Conservation (phyloP, 2,888 invertebrate species). For the Coremacera marginata region DNA sequence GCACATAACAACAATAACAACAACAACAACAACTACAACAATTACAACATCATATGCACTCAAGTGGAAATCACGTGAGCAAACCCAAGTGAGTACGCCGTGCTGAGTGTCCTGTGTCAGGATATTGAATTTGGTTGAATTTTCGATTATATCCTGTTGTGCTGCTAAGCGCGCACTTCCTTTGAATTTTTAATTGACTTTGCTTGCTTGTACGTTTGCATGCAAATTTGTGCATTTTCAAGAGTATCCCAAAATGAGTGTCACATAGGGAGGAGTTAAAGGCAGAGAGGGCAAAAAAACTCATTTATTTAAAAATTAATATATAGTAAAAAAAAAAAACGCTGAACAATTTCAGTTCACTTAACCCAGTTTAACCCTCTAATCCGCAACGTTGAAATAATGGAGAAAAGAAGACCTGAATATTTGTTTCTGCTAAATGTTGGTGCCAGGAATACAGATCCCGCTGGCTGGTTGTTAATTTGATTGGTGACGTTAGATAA, state of each 20-base stretch:
- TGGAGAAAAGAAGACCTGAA: too few species aligned
- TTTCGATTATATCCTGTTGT: constrained; percentile 20
- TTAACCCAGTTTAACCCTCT: too few species aligned
- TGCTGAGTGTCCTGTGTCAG: constrained; percentile 20
- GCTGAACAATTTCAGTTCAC: too few species aligned
- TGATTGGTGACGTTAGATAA: too few species aligned
- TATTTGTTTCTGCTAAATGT: too few species aligned
- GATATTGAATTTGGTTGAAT: constrained; percentile 28
- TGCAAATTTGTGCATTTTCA: not conserved
- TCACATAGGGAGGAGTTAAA: too few species aligned
- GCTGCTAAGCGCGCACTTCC: not conserved
- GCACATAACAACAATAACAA: not conserved
- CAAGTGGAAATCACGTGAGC: constrained; percentile 32
- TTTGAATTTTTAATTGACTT: not conserved
- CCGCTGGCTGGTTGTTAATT: too few species aligned
- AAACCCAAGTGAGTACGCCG: not conserved
- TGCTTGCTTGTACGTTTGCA: not conserved
- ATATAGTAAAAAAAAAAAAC: too few species aligned
- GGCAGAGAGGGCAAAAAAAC: too few species aligned
- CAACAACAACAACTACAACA: constrained; percentile 12
- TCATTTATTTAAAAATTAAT: too few species aligned
- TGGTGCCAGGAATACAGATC: too few species aligned
- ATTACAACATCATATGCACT: constrained; percentile 10
- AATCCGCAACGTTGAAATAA: too few species aligned
- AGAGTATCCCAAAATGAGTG: not conserved